Base-by-base conservation (phyloP, 1,140 invertebrate genomes). In the Trichonephila inaurata region DNA sequence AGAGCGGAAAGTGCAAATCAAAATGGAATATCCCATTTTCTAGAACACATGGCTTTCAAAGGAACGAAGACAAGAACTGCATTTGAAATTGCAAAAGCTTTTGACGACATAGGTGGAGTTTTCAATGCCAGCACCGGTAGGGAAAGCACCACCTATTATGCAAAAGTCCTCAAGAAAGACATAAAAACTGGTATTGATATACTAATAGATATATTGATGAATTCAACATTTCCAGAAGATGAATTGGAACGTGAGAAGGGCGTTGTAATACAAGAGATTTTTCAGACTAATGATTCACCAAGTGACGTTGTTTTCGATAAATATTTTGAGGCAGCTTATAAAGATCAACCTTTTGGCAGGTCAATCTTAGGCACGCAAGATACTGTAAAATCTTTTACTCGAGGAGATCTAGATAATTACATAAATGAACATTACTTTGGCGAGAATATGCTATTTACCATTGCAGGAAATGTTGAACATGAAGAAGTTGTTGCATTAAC, bases 351-450 rank as follows among this genome's bases (percentile, higher is more conserved):
- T 4, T 66, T 66, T 66, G 64, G 64, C 10, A 66, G 18, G n/a
- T 66, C 64, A 66, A 66, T 66, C n/a, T 66, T 66, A 66, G 64
- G 64, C 64, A 66, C 64, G 64, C 64, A 66, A 66, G 64, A 66
- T 66, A 66, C 64, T 66, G 64, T 66, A 66, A 66, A 66, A 66
- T 66, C 64, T 66, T 66, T 66, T 66, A 66, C 64, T 66, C 64
- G n/a, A 66, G 64, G 64, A 66, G 64, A 66, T 66, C 64, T 66
- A 66, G 64, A 66, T 66, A 66, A 66, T 66, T 66, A 66, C 64
- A 66, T 66, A 19, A 66, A 66, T 18, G 64, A 66, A 12, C 64
- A 66, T 66, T 66, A 66, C 64, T 66, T 66, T 66, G 64, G 16
- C 64, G 64, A 66, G 64, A 66, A 66, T 66, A 66, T 66, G 64